phyloP scores from a whole-genome alignment of 92 coral and sea anemone species.

The Scolanthus callimorphus region DNA sequence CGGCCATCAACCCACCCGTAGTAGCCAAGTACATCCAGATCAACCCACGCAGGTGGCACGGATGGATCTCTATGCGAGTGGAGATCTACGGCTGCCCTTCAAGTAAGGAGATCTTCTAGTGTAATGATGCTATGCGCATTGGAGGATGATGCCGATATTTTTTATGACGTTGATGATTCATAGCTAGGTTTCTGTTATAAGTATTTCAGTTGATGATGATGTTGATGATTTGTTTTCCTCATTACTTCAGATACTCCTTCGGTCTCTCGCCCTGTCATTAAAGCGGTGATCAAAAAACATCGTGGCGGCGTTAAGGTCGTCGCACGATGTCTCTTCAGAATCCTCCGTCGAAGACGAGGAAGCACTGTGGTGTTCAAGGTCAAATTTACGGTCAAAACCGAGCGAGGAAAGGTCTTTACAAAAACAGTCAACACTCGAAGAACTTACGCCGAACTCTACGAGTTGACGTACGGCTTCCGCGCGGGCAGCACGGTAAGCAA shows the following conservation, averaged over 20 bases:
- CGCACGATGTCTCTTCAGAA: conserved; percentile 64
- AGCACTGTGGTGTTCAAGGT: conserved; percentile 44
- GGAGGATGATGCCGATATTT: too few species aligned
- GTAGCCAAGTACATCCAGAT: conserved; percentile 58
- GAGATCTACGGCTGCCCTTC: conserved; percentile 81
- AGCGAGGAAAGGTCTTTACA: conserved; percentile 44
- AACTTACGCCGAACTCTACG: conserved; percentile 52
- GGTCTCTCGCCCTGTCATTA: conserved; percentile 53
- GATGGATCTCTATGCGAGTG: conserved; percentile 74
- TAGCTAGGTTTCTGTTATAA: too few species aligned
- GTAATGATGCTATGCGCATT: too few species aligned
- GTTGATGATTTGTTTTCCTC: neutral
- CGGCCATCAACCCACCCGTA: conserved; percentile 60
- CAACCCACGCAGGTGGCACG: conserved; percentile 68
- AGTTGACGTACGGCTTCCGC: conserved; percentile 63
- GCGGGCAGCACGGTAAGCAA: conserved; percentile 82
- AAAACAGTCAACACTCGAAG: conserved; percentile 35
- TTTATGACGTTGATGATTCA: too few species aligned
- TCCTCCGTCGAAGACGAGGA: conserved; percentile 32
- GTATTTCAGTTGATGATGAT: too few species aligned
- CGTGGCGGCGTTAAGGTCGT: conserved; percentile 57
- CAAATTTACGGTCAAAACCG: conserved; percentile 61
- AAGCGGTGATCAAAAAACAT: conserved; percentile 37
- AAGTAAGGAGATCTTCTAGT: conserved; percentile 36
- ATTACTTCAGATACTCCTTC: conserved; percentile 56